A percentile compares a stretch with the other conserved stretches of the same genome.
phyloP scores from a whole-genome alignment of 2,113 vertebrate genomes.

The Sitta europaea region DNA sequence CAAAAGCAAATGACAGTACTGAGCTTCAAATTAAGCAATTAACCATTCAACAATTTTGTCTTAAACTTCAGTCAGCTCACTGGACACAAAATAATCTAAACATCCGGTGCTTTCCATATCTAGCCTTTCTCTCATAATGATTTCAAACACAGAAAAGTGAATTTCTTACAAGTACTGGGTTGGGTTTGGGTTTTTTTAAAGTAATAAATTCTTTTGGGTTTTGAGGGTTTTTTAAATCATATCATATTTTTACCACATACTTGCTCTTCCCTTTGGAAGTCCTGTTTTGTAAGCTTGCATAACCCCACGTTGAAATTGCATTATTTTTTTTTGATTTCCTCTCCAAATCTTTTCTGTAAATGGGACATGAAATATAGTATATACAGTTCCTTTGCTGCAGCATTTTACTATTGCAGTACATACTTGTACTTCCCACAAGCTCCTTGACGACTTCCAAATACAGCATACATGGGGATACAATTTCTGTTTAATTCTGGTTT shows the following conservation, averaged over 20 bases:
- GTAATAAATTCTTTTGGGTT: background rate
- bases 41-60: background rate
- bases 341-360: background rate
- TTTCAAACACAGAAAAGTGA: background rate
- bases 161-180: accelerated
- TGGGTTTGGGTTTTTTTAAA: background rate
- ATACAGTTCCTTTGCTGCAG: background rate
- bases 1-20: background rate
- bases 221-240: too few species aligned
- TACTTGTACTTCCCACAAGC: background rate
- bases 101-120: background rate
- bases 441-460: background rate
- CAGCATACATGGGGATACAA: background rate
- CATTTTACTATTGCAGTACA: background rate
- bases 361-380: background rate
- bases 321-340: background rate
- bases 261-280: background rate
- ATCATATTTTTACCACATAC: background rate
- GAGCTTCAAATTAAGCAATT: background rate
- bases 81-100: background rate
- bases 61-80: background rate
- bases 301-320: background rate
- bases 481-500: background rate
- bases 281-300: background rate
- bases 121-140: background rate